Conservation (phyloP, 2,888 invertebrate genomes). For the Epinotia ramella region DNA sequence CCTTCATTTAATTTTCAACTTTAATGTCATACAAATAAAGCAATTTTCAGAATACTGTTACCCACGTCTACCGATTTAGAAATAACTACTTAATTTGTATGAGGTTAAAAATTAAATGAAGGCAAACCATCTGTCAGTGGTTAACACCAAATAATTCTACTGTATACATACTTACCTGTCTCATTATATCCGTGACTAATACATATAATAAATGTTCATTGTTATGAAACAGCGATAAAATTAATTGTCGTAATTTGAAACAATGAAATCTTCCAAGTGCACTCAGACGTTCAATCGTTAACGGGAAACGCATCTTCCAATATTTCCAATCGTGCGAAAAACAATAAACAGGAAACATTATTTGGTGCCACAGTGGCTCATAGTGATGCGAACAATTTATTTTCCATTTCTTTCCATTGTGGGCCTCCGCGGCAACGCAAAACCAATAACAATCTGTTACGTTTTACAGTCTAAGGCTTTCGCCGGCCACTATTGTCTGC, state of each 20-base stretch:
- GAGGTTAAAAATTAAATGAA: too few species aligned
- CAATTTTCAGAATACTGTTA: too few species aligned
- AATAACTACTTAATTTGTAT: too few species aligned
- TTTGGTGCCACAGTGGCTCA: conserved; percentile 44
- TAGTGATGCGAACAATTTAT: conserved; percentile 59
- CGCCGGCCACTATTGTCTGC: conserved; percentile 47
- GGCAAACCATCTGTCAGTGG: too few species aligned
- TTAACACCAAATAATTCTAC: too few species aligned
- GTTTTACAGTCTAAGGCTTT: conserved; percentile 60
- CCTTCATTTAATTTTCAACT: too few species aligned
- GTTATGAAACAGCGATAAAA: conserved; percentile 4
- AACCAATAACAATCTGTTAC: conserved; percentile 71
- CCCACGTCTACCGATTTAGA: too few species aligned
- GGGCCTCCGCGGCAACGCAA: conserved; percentile 55
- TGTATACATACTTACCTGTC: too few species aligned
- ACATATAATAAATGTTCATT: not conserved
- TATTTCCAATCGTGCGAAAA: conserved; percentile 42
- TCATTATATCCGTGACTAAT: too few species aligned
- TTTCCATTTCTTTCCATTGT: conserved; percentile 60
- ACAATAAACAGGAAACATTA: conserved; percentile 47
- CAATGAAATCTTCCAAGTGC: conserved; percentile 32
- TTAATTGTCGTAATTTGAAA: conserved; percentile 10
- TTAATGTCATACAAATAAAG: too few species aligned
- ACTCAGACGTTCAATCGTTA: conserved; percentile 38
- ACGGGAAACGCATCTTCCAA: conserved; percentile 39